Percentiles rank a stretch among this genome's conserved stretches.
These are phyloP conservation scores for Pao palembangensis DNA, from an alignment of 2,113 vertebrate genomes.

Conservation along the genomic window DNA sequence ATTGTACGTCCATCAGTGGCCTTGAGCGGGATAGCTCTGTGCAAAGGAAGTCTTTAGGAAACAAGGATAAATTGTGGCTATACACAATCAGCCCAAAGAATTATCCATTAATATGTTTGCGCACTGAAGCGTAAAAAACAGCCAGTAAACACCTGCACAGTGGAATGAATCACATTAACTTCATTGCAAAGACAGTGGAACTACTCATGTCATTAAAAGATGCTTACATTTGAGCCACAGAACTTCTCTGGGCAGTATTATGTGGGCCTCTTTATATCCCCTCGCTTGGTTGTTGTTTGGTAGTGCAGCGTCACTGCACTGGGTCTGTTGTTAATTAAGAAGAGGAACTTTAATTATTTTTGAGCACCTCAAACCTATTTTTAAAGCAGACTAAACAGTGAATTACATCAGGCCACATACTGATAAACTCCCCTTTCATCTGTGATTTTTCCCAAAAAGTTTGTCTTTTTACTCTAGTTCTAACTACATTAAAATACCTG, in stretches of 20 bases:
- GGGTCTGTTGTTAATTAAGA: constrained; percentile 69
- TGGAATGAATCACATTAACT: background rate
- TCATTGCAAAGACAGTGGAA: constrained; percentile 4
- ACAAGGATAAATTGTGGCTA: background rate
- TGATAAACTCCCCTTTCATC: constrained; percentile 26
- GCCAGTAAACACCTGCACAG: background rate
- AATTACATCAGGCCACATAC: constrained; percentile 50
- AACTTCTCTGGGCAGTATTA: constrained; percentile 15
- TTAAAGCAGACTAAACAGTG: constrained; percentile 47
- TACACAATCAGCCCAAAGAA: background rate
- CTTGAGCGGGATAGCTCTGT: background rate
- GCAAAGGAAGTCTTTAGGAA: background rate
- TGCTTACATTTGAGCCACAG: background rate
- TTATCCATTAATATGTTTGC: background rate
- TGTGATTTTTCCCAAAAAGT: constrained; percentile 20
- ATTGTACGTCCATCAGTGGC: constrained; percentile 17
- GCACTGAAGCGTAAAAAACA: background rate
- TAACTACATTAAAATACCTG: constrained; percentile 19
- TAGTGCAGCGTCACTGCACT: constrained; percentile 18
- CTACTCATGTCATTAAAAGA: constrained; percentile 14
- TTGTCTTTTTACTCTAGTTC: constrained; percentile 5
- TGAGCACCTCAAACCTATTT: constrained; percentile 58
- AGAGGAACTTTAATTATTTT: constrained; percentile 64
- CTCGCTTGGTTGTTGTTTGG: constrained; percentile 45
- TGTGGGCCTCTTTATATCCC: constrained; percentile 21